Evolutionary conservation across 2,888 invertebrate species (phyloP).

Genomic region (Dysmachus trigonus): DNA sequence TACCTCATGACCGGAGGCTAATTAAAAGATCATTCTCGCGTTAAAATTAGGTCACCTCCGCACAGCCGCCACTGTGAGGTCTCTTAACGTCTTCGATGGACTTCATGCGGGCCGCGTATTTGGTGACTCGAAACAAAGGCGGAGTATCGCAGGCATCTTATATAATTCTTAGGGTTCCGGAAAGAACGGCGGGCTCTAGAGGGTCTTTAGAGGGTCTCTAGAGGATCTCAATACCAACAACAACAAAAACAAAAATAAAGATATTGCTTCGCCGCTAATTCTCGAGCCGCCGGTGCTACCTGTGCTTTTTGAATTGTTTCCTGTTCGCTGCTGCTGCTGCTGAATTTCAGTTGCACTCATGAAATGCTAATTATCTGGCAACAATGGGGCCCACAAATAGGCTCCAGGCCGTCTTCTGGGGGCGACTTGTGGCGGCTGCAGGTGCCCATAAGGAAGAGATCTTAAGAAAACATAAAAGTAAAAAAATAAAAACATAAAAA

Average conservation of each 20-base stretch:
- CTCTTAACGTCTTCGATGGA: neutral
- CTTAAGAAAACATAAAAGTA: too few species aligned
- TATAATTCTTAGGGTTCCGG: neutral
- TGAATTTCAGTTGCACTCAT: conserved; percentile 40
- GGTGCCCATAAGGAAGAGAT: conserved; percentile 19
- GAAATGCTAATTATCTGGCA: conserved; percentile 39
- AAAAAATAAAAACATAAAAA: conserved; percentile 16
- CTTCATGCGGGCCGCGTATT: neutral
- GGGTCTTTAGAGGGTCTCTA: neutral
- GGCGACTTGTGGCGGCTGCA: neutral
- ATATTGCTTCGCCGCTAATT: neutral
- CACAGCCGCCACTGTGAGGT: neutral
- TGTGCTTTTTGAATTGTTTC: conserved; percentile 12
- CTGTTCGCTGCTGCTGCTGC: neutral
- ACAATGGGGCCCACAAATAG: conserved; percentile 32
- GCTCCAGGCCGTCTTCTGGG: conserved; percentile 9
- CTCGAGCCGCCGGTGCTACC: neutral
- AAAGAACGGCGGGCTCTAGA: neutral
- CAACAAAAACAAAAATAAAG: neutral
- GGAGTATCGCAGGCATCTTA: neutral
- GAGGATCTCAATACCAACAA: neutral
- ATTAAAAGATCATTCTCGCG: conserved; percentile 43
- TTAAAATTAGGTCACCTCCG: conserved; percentile 18
- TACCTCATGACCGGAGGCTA: neutral
- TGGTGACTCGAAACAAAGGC: neutral